These are phyloP conservation scores for Eumacrocentrus americanus DNA, from an alignment of 2,888 invertebrate genomes.

Conservation along the genomic window DNA sequence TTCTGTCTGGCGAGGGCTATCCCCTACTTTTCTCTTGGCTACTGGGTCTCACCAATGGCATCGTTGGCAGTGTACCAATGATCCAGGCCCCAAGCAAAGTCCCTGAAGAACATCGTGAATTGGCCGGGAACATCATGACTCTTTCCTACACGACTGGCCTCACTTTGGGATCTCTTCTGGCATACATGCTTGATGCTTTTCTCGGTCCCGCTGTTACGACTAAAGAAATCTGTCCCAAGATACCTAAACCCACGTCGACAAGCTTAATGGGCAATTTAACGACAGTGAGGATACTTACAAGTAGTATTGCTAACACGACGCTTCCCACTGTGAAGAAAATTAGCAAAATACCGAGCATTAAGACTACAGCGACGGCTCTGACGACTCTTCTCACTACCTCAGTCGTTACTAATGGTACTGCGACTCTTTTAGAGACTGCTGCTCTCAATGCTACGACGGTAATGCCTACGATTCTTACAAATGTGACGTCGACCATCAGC, in stretches of 20 bases:
- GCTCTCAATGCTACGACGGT: slow-evolving; percentile 42
- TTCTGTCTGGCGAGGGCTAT: slow-evolving; percentile 71
- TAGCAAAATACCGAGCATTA: slow-evolving; percentile 44
- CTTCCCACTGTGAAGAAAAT: slow-evolving; percentile 43
- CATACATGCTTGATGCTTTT: slow-evolving; percentile 74
- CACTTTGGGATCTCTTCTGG: slow-evolving; percentile 81
- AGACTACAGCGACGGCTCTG: slow-evolving; percentile 44
- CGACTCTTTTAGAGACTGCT: slow-evolving; percentile 39
- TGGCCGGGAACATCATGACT: slow-evolving; percentile 93
- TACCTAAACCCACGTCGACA: slow-evolving; percentile 36
- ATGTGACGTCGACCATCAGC: slow-evolving; percentile 46
- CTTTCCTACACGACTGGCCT: slow-evolving; percentile 88
- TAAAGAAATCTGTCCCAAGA: slow-evolving; percentile 51
- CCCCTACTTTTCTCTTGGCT: slow-evolving; percentile 72
- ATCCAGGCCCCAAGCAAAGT: slow-evolving; percentile 88
- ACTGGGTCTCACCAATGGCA: slow-evolving; percentile 84
- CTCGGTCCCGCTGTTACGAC: slow-evolving; percentile 53
- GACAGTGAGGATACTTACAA: slow-evolving; percentile 23
- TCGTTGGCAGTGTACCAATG: slow-evolving; percentile 92
- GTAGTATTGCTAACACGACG: slow-evolving; percentile 35
- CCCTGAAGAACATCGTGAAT: slow-evolving; percentile 82
- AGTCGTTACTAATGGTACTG: slow-evolving; percentile 44
- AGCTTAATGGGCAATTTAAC: slow-evolving; percentile 41
- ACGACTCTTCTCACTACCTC: slow-evolving; percentile 44
- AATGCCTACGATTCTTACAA: slow-evolving; percentile 46